Evolutionary conservation across 1,140 invertebrate species (phyloP), one percentile per base, ranked within the genome.

Genomic region (Macrosteles quadrilineatus): DNA sequence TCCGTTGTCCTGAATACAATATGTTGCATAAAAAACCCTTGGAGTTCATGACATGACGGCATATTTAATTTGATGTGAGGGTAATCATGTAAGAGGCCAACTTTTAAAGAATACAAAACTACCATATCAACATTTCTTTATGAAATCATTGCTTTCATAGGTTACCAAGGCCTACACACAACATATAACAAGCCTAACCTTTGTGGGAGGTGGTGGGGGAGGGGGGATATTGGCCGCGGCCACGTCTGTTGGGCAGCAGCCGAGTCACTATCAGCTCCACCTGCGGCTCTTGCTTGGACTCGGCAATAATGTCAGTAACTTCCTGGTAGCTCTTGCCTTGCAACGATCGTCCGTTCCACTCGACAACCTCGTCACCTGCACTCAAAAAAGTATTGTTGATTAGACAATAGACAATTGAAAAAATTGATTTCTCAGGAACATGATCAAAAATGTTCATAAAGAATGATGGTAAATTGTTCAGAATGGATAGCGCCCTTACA

Each of bases 311-410:
- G 75, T 96, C 93, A 76, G 91, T 91, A 32, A 99, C 97, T 81
- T 98, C 95, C 76, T 98, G 94, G 77, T 91, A 94, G 57, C 88
- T 92, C 76, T 96, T 94, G 45, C 92, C 92, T 80, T 94, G 91
- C 53, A 99, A 85, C 31, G 87, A 89, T 74, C 90, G 86, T 9
- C 96, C 95, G 81, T 99, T 99, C 97, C 97, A 99, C 83, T 98
- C 94, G 70, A 99, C 87, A 43, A 99, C 95, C 85, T 99, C 97
- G 82, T 99, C 97, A 76, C 96, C 96, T 97, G 78, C 69, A 78
- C 36, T 63, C 2, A 55, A 3, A 32, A 53, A 55, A 19, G 53
- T 30, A 17, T 31, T 19, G 3, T 2, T 23, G 4, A 47, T 65
- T 32, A n/a, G n/a, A n/a, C n/a, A n/a, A 27, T 3, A 63, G 12